phyloP scores from a whole-genome alignment of 2,888 invertebrate species.

The Pheosia gnoma region DNA sequence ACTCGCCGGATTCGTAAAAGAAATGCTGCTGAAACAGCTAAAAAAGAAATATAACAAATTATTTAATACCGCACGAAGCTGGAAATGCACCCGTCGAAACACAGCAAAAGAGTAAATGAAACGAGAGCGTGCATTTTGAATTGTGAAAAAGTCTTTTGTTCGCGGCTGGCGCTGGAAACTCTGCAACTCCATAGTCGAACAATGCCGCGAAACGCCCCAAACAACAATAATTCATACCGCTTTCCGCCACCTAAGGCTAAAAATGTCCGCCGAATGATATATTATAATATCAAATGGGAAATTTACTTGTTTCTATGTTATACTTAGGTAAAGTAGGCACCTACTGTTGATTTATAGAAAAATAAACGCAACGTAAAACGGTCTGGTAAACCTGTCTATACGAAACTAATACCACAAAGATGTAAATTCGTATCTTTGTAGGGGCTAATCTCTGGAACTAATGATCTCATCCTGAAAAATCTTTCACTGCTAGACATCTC shows the following conservation, averaged over 20 bases:
- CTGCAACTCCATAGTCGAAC: conserved; percentile 73
- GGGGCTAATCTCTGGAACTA: no score
- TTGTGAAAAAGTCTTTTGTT: conserved; percentile 82
- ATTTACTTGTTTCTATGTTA: conserved; percentile 67
- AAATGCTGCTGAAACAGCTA: conserved; percentile 58
- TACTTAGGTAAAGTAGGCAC: no score
- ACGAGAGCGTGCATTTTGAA: conserved; percentile 82
- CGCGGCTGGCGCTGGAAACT: conserved; percentile 70
- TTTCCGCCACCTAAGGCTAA: conserved; percentile 84
- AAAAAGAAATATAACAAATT: conserved; percentile 73
- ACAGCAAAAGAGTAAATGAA: conserved; percentile 83
- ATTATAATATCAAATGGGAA: conserved; percentile 77
- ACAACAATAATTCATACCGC: conserved; percentile 84
- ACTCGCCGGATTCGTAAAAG: conserved; percentile 48
- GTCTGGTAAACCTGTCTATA: no score
- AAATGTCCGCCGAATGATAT: conserved; percentile 82
- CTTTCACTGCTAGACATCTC: no score
- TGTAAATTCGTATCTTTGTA: no score
- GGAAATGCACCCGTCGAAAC: conserved; percentile 79
- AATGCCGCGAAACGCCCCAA: conserved; percentile 78
- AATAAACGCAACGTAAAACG: no score
- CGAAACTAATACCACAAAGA: no score
- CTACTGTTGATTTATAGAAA: no score
- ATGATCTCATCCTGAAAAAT: no score
- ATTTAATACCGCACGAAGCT: conserved; percentile 78